Evolutionary conservation across 64 coral and sea anemone genomes (phyloP).

Genomic region (Pachyseris speciosa): DNA sequence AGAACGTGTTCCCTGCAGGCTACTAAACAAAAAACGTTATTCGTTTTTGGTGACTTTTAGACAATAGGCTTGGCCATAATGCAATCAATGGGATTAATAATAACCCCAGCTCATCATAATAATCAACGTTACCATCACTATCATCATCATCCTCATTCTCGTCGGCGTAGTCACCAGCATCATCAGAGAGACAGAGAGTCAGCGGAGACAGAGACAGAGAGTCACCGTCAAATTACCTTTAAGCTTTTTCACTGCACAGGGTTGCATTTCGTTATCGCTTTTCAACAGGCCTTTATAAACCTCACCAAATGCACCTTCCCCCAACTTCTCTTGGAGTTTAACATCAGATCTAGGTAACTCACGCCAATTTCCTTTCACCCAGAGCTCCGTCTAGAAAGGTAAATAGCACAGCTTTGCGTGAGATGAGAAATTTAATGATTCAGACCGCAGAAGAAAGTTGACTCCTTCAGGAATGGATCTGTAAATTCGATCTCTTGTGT

Average conservation of each 20-base stretch:
- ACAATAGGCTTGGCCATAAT: no score
- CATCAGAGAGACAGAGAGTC: neutral
- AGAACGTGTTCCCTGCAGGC: no score
- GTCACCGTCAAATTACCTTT: conserved; percentile 19
- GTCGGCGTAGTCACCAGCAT: neutral
- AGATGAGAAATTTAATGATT: neutral
- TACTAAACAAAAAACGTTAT: no score
- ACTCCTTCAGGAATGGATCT: no score
- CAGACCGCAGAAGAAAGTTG: neutral
- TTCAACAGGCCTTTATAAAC: conserved; percentile 1
- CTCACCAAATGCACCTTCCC: conserved; percentile 32
- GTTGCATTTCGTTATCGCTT: neutral
- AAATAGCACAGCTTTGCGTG: no score
- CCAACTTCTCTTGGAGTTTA: neutral
- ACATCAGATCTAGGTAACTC: neutral
- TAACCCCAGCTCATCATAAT: no score
- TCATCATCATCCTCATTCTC: no score
- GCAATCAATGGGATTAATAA: no score
- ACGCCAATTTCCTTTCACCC: neutral
- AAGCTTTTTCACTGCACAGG: conserved; percentile 36
- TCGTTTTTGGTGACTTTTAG: no score
- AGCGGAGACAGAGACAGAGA: neutral
- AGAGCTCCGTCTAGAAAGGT: neutral
- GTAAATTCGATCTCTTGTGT: no score
- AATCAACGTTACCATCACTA: no score